phyloP scores from a whole-genome alignment of 2,113 vertebrate genomes.

The Tetrax tetrax region DNA sequence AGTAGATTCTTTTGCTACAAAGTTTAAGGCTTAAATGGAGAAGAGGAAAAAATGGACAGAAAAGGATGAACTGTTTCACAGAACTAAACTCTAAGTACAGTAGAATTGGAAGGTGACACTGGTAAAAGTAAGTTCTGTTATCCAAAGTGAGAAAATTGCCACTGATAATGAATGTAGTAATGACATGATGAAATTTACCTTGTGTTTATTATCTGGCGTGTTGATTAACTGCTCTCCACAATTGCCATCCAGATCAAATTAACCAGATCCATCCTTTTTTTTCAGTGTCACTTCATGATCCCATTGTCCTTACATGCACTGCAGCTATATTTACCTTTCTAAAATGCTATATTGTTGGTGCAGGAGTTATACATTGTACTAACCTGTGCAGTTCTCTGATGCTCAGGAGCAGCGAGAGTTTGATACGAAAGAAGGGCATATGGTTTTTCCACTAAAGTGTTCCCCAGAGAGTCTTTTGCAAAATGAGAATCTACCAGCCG shows the following conservation, averaged over 20 bases:
- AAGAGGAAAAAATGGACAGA: not conserved
- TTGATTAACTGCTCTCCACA: not conserved
- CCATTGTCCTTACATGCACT: rapidly evolving
- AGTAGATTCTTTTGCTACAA: not conserved
- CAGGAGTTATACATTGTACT: not conserved
- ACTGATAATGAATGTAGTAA: not conserved
- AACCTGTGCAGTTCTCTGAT: not conserved
- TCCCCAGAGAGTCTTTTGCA: constrained; percentile 7
- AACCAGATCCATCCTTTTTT: not conserved
- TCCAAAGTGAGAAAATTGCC: not conserved
- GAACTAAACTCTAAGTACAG: not conserved
- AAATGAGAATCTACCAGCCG: not conserved
- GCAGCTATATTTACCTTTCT: not conserved
- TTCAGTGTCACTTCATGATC: not conserved
- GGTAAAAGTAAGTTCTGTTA: not conserved
- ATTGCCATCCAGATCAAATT: not conserved
- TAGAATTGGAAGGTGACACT: not conserved
- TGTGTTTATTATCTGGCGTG: not conserved
- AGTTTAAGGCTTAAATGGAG: not conserved
- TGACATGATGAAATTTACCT: not conserved
- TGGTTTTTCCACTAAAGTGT: not conserved
- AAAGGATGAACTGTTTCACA: not conserved
- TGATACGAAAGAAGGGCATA: not conserved
- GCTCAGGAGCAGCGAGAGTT: not conserved
- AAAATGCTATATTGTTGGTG: not conserved